phyloP scores from a whole-genome alignment of 2,113 vertebrate species.

The Atrichornis clamosus region DNA sequence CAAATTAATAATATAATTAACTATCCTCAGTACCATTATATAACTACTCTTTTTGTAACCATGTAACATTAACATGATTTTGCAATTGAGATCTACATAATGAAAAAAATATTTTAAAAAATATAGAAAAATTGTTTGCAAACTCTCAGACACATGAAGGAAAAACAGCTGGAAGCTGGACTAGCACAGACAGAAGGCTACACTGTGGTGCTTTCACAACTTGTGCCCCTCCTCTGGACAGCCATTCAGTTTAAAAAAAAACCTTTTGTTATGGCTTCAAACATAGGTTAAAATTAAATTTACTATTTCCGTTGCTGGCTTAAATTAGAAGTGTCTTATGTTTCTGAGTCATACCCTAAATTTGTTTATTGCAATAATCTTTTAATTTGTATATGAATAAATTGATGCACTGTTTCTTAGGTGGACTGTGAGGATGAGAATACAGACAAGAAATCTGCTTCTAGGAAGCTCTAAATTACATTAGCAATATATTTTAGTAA shows the following conservation, averaged over 20 bases:
- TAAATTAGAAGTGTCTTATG: background rate
- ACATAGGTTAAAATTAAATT: background rate
- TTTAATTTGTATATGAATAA: slow-evolving; percentile 10
- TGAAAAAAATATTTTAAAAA: accelerated
- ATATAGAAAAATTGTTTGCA: background rate
- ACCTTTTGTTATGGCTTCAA: background rate
- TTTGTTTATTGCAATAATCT: background rate
- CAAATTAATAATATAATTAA: background rate
- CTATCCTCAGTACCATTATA: background rate
- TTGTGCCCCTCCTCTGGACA: background rate
- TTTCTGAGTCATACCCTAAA: background rate
- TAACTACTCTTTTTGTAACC: background rate
- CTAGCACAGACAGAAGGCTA: background rate
- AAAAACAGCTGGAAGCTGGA: background rate
- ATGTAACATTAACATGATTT: background rate
- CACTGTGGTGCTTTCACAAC: background rate
- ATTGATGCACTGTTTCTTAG: background rate
- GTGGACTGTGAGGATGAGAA: background rate
- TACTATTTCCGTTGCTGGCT: background rate
- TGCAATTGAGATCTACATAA: background rate
- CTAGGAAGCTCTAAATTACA: slow-evolving; percentile 49
- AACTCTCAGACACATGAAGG: background rate
- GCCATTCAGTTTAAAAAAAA: background rate
- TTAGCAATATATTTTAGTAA: slow-evolving; percentile 48
- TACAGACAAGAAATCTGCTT: slow-evolving; percentile 20